Conservation (phyloP, 2,113 vertebrate species). For the Cebus imitator region DNA sequence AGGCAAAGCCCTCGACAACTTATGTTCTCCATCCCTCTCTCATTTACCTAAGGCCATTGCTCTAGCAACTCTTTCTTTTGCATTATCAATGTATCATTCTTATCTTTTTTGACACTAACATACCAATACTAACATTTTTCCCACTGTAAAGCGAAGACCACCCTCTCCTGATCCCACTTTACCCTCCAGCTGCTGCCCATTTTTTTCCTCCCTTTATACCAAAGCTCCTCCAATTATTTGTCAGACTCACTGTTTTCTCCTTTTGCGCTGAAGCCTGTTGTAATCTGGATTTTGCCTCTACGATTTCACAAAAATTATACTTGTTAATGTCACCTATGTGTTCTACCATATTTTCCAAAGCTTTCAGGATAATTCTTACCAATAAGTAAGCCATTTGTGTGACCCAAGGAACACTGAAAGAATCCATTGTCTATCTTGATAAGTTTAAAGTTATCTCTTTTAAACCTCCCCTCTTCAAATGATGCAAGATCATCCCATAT, state of each 20-base stretch:
- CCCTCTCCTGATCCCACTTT: not conserved
- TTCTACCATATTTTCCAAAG: not conserved
- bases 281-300: not conserved
- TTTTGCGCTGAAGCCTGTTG: not conserved
- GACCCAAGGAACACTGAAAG: not conserved
- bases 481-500: not conserved
- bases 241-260: not conserved
- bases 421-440: not conserved
- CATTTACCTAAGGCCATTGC: not conserved
- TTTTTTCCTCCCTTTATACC: not conserved
- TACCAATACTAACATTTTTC: not conserved
- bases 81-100: not conserved
- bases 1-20: not conserved
- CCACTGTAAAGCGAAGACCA: not conserved
- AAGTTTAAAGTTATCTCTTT: not conserved
- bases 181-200: not conserved
- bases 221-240: not conserved
- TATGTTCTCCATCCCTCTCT: not conserved
- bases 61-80: not conserved
- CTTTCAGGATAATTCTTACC: not conserved
- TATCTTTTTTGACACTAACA: not conserved
- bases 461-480: not conserved
- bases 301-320: not conserved
- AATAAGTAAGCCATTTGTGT: not conserved
- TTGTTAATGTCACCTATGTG: not conserved